Base-by-base conservation (phyloP, 2,113 vertebrate genomes). In the Xenus cinereus region DNA sequence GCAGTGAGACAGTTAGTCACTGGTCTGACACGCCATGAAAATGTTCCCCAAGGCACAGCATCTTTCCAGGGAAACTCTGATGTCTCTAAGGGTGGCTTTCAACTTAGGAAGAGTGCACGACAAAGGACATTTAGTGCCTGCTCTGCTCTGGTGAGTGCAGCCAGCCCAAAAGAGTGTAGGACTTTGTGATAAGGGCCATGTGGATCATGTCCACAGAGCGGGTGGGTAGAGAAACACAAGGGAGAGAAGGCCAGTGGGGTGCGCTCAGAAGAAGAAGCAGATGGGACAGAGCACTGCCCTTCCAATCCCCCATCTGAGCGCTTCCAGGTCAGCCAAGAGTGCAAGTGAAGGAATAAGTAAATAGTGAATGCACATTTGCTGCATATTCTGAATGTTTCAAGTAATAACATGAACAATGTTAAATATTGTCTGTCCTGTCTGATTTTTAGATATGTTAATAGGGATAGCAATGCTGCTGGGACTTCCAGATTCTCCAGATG, bases 401-500 rank as follows among this genome's bases (percentile, higher is more conserved):
- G 48, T 67, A 56, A 6, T 4, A 43, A 8, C 33, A 68, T 12
- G 63, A 78, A 39, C 43, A 68, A 20, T 33, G 22, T 35, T 75
- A 84, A 87, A 73, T 71, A 77, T 62, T 69, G 35, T 48, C 71
- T 87, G 72, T n/a, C 93, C 79, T 73, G 26, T 50, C 71, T 72
- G 93, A 78, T 48, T 73, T 77, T 87, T 46, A 66, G 78, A 45
- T 50, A 72, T 59, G 48, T 79, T 93, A 59, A 87, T 64, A 93
- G 81, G 53, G 71, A 85, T 72, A 76, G 48, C 23, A 68, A 14
- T 32, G 74, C 33, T 68, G 86, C 68, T 9, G 17, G 84, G 89
- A 56, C 48, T 95, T 84, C 60, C 87, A 74, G 73, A 78, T 76
- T 73, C 69, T 95, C 94, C 84, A 94, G 81, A 96, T 89, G 87